These are phyloP conservation scores for Amaurobius ferox DNA, from an alignment of 2,888 invertebrate genomes.

Conservation along the genomic window DNA sequence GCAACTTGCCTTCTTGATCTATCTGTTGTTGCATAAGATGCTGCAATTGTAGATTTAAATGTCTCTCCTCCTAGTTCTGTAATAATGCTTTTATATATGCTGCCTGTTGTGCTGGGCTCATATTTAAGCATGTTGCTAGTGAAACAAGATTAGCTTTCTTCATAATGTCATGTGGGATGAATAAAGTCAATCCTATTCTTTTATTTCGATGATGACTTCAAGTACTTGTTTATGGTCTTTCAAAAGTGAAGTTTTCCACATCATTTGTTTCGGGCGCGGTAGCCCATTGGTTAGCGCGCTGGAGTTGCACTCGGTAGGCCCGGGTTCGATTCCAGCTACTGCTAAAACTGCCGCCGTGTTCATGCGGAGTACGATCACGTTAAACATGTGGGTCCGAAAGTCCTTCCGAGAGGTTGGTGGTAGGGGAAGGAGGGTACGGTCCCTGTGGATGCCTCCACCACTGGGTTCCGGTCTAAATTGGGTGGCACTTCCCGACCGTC, in stretches of 20 bases:
- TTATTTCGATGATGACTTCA: neutral
- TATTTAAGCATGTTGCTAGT: conserved; percentile 15
- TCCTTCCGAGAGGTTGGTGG: too few relatives aligned
- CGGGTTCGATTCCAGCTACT: too few relatives aligned
- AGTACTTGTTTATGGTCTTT: conserved; percentile 5
- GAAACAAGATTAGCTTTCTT: conserved; percentile 16
- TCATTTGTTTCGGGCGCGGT: too few relatives aligned
- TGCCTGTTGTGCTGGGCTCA: conserved; percentile 12
- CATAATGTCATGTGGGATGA: neutral
- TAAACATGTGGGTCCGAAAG: too few relatives aligned
- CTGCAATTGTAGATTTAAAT: neutral
- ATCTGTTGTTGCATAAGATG: conserved; percentile 1
- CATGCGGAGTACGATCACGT: too few relatives aligned
- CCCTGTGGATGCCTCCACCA: too few relatives aligned
- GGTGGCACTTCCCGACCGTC: too few relatives aligned
- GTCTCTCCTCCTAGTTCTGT: conserved; percentile 4
- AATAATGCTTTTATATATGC: neutral
- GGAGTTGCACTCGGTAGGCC: too few relatives aligned
- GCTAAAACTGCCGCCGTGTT: too few relatives aligned
- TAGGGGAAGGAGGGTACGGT: too few relatives aligned
- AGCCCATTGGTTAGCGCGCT: too few relatives aligned
- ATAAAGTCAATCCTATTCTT: neutral
- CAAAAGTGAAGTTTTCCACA: neutral
- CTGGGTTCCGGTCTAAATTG: too few relatives aligned
- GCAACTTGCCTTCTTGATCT: neutral